Evolutionary conservation across 2,888 invertebrate species (phyloP), one percentile per base, ranked within the genome.

Genomic region (Panorpa germanica): DNA sequence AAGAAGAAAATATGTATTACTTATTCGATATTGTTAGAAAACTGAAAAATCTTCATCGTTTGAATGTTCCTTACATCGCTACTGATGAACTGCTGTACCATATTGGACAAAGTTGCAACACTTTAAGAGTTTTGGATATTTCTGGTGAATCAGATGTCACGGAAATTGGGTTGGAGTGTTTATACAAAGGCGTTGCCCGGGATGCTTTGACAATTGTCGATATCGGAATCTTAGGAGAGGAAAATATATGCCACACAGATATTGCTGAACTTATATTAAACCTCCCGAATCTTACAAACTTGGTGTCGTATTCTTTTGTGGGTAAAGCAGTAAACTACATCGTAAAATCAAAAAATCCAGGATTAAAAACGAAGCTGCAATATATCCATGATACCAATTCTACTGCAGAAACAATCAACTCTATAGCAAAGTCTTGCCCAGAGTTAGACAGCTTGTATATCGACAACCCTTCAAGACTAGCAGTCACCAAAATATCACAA

Each of bases 131-230:
- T 7, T 47, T 75, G 14, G 72, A 75, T 40, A 63, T 75, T 34
- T 74, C 73, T 1, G 75, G 75, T 2, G 74, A 75, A 45, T 70
- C 72, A 6, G 67, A 66, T 43, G 69, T 73, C 23, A 70, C 71
- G 1, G 63, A 67, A 43, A 63, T 64, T 15, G 71, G 71, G 31
- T 62, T 75, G 27, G 64, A 62, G 32, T 54, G 57, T 3, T 55
- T 74, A 45, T 47, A 65, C 25, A 55, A 49, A 17, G 61, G 65
- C 2, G 53, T 61, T 31, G 55, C 62, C n/a, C 59, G 63, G 9
- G 57, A 63, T 23, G 59, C 57, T 29, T 44, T 74, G 21, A 64
- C 65, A 4, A 61, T 71, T 24, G 56, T 75, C 26, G 69, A 72
- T 43, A 65, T 75, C 38, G 74, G 75, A 24, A 65, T 67, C 58